Evolutionary conservation across 2,888 invertebrate species (phyloP).

Genomic region (Leptopilina syphax): DNA sequence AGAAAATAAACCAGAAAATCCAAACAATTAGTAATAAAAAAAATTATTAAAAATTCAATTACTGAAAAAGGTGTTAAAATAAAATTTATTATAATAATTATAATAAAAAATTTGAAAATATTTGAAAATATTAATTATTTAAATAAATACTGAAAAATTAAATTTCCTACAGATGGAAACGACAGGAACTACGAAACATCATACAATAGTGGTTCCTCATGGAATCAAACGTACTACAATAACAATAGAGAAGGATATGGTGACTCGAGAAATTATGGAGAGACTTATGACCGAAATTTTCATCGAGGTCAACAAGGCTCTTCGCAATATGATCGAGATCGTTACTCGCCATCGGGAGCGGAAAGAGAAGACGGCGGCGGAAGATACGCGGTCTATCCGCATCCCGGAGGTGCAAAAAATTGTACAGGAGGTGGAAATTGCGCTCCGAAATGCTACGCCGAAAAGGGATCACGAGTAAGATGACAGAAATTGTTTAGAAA

Average conservation of each 20-base stretch:
- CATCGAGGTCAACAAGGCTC: conserved; percentile 22
- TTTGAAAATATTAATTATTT: no score
- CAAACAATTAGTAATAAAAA: no score
- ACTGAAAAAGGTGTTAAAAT: no score
- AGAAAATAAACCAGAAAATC: no score
- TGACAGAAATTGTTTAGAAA: not conserved
- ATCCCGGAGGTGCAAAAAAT: conserved; percentile 79
- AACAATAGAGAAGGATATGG: conserved; percentile 22
- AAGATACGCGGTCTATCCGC: conserved; percentile 78
- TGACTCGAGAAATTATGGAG: conserved; percentile 23
- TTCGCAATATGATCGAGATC: conserved; percentile 16
- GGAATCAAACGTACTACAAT: conserved; percentile 9
- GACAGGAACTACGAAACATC: not conserved
- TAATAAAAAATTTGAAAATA: no score
- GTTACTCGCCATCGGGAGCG: not conserved
- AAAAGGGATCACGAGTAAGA: conserved; percentile 88
- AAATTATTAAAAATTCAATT: no score
- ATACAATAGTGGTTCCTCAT: not conserved
- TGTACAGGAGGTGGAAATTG: conserved; percentile 84
- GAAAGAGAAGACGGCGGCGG: conserved; percentile 58
- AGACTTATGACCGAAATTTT: conserved; percentile 41
- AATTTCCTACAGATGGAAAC: not conserved
- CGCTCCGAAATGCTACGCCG: conserved; percentile 91
- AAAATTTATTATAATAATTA: no score
- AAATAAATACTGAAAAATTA: no score